Percentiles rank a stretch among this genome's conserved stretches.
phyloP scores from a whole-genome alignment of 2,888 invertebrate genomes.

The Scelioninae gen. 2 region DNA sequence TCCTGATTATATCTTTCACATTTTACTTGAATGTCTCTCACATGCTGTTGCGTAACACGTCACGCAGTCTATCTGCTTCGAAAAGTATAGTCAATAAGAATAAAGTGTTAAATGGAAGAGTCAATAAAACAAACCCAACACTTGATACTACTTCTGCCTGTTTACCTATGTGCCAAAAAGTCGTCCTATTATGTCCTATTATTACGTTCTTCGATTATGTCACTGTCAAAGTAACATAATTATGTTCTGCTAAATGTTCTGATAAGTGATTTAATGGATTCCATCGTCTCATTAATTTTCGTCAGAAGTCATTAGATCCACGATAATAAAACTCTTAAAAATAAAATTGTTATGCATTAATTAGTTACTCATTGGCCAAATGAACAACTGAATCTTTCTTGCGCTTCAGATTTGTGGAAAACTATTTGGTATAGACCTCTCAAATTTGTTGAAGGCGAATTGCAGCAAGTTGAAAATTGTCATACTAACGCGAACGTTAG shows the following conservation, averaged over 20 bases:
- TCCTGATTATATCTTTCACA: background rate
- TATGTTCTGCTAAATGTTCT: no score
- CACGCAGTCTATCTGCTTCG: constrained; percentile 19
- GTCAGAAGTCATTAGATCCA: constrained; percentile 17
- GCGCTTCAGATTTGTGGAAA: constrained; percentile 23
- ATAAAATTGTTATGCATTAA: background rate
- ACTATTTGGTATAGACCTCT: constrained; percentile 3
- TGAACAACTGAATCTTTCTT: constrained; percentile 17
- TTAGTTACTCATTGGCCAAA: constrained; percentile 34
- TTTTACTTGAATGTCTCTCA: constrained; percentile 4
- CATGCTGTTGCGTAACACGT: constrained; percentile 15
- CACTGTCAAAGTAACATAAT: no score
- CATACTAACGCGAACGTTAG: no score
- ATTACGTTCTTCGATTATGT: background rate
- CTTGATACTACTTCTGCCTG: constrained; percentile 1
- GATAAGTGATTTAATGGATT: constrained; percentile 17
- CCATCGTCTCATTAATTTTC: constrained; percentile 5
- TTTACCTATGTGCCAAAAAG: background rate
- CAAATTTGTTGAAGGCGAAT: no score
- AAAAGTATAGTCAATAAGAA: constrained; percentile 25
- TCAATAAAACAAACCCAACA: constrained; percentile 27
- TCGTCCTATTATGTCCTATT: constrained; percentile 2
- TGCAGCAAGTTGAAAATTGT: no score
- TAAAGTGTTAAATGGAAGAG: constrained; percentile 28
- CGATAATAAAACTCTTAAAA: constrained; percentile 17